Conservation (phyloP, 2,797 vertebrate genomes). For the Mergus octosetaceus region DNA sequence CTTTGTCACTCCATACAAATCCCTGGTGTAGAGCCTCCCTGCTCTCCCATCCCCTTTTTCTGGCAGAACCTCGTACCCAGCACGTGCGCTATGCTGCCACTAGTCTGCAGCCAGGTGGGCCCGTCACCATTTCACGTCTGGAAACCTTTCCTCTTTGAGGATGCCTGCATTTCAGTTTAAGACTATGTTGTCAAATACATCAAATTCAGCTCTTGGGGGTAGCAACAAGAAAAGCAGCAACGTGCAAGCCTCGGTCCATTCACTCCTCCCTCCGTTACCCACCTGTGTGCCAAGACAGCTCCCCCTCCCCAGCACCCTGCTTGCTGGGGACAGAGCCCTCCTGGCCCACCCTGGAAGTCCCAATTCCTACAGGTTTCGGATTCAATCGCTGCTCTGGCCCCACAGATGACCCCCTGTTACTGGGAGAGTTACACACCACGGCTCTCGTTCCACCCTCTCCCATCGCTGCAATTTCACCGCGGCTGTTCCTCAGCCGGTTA, state of each 20-base stretch:
- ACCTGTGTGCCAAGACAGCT: fast-evolving
- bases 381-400: not conserved
- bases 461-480: not conserved
- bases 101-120: not conserved
- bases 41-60: not conserved
- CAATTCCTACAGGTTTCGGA: not conserved
- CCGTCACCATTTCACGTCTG: fast-evolving
- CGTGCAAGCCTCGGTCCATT: fast-evolving
- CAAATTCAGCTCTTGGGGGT: not conserved
- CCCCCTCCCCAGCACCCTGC: fast-evolving
- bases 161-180: not conserved
- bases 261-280: not conserved
- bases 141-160: not conserved
- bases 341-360: no score
- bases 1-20: not conserved
- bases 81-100: fast-evolving
- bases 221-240: not conserved
- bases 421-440: not conserved
- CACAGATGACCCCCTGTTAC: not conserved
- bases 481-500: not conserved
- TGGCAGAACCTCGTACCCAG: not conserved
- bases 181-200: not conserved
- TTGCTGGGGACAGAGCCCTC: not conserved
- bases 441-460: not conserved
- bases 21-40: not conserved